Evolutionary conservation across 2,113 vertebrate species (phyloP), one percentile per base, ranked within the genome.

Genomic region (Stegastes partitus): DNA sequence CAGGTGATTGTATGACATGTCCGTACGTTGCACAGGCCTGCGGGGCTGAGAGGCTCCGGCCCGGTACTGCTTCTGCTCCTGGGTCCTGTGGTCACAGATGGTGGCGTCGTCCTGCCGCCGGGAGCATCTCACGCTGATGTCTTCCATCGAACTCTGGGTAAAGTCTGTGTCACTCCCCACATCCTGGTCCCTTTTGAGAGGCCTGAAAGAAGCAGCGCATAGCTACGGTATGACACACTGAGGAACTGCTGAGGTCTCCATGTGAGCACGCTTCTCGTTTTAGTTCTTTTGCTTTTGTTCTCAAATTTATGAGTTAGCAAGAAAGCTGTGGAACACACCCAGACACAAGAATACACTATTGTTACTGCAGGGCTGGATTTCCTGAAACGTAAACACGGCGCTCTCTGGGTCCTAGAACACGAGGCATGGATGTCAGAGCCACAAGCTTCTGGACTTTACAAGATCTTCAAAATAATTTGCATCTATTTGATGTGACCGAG

Each of bases 61-160:
- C 11, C 92, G 75, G 78, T 92, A 94, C 70, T 95, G 94, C 49
- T 95, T 95, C 79, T 94, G 94, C 59, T 93, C 94, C 81, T 81
- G 89, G 16, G 82, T 91, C 63, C 94, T 81, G 86, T 95, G 95
- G 87, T 96, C 95, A 23, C 91, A 91, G 87, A 95, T 94, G 34
- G 93, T 68, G 50, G 85, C 21, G 5, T 89, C 93, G 25, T 94
- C 93, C 23, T 88, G 87, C 14, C 88, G 87, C 18, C 84, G 73
- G 61, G 92, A 85, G 63, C 82, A 83, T 49, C 90, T 89, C 3
- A 63, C 74, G 25, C 28, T 94, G 79, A 94, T 90, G 86, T 95
- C 95, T 49, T 95, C 95, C 92, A 96, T 92, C 5, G 95, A 95
- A 51, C 94, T 95, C 87, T 94, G 95, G 76, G 94, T 94, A 55